Conservation (phyloP, 1,140 invertebrate genomes). For the Sipha flava region DNA sequence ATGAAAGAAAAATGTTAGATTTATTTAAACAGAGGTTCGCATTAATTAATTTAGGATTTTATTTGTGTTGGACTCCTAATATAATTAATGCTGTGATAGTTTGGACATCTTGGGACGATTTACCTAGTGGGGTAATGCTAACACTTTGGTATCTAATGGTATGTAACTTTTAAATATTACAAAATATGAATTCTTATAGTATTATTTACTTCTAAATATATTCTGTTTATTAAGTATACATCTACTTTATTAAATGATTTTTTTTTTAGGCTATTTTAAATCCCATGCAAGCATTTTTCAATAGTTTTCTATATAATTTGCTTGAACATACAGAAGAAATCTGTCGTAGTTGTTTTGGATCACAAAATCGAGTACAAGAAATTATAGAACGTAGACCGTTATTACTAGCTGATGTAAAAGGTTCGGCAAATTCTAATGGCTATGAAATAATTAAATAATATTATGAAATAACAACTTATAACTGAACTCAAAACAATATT, state of each 20-base stretch:
- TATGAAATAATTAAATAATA: constrained; percentile 19
- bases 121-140: constrained; percentile 59
- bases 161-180: too few relatives aligned
- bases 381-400: not conserved
- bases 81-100: constrained; percentile 64
- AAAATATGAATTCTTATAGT: too few relatives aligned
- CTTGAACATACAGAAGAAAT: constrained; percentile 44
- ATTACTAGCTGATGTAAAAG: constrained; percentile 13
- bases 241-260: constrained; percentile 8
- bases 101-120: constrained; percentile 65
- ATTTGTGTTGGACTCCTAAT: constrained; percentile 73
- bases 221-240: not conserved
- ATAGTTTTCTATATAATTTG: constrained; percentile 58
- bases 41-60: constrained; percentile 66
- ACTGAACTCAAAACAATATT: not conserved
- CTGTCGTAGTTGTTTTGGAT: not conserved
- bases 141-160: constrained; percentile 74
- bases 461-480: not conserved
- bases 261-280: constrained; percentile 63
- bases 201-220: not conserved
- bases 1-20: constrained; percentile 61
- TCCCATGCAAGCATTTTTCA: constrained; percentile 71
- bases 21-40: constrained; percentile 48
- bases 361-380: not conserved
- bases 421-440: constrained; percentile 21